These are phyloP conservation scores for Trachymyrmex cornetzi DNA, from an alignment of 1,140 invertebrate genomes.

Conservation along the genomic window DNA sequence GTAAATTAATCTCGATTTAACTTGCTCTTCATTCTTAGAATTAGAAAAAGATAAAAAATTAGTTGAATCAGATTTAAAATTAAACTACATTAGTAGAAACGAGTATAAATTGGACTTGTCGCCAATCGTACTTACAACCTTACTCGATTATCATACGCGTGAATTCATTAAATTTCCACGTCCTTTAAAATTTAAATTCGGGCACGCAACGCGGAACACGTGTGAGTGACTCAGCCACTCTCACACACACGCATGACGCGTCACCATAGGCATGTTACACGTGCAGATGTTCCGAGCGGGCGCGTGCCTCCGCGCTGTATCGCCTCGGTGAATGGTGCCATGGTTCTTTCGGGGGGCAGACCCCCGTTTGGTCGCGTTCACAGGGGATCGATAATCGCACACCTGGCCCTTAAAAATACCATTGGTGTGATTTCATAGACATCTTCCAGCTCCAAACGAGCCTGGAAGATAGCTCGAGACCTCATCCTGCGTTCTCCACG, in stretches of 20 bases:
- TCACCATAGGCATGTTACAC: constrained; percentile 65
- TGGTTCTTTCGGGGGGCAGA: constrained; percentile 33
- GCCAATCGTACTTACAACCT: background rate
- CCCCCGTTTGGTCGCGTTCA: constrained; percentile 53
- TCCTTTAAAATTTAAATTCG: constrained; percentile 9
- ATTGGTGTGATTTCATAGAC: constrained; percentile 78
- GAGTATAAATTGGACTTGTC: background rate
- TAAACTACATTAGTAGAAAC: no score
- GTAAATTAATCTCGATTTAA: no score
- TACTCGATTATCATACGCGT: background rate
- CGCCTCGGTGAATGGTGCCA: constrained; percentile 37
- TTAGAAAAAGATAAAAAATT: no score
- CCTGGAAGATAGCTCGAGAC: background rate
- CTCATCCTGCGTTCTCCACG: background rate
- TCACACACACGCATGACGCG: constrained; percentile 44
- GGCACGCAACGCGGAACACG: background rate
- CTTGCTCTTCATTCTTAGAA: no score
- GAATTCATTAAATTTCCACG: background rate
- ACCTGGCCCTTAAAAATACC: constrained; percentile 79
- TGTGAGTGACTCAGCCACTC: constrained; percentile 63
- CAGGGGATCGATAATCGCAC: constrained; percentile 71
- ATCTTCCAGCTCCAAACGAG: constrained; percentile 21
- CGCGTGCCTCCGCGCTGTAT: constrained; percentile 73
- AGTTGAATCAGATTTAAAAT: no score
- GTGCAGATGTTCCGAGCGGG: constrained; percentile 71